phyloP scores from a whole-genome alignment of 1,140 invertebrate species.

The Leptopilina clavipes region DNA sequence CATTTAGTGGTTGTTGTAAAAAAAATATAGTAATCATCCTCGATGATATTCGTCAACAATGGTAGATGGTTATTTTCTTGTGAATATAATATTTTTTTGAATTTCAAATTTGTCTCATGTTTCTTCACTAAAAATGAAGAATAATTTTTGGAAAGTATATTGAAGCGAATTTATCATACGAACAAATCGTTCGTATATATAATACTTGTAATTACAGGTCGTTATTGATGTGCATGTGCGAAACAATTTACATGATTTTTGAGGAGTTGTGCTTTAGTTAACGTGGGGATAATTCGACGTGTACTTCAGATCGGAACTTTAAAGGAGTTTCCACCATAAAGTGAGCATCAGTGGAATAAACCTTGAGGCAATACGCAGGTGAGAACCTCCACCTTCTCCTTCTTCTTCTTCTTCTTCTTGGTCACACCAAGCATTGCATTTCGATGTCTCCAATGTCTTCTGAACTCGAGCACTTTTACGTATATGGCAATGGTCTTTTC shows the following conservation, averaged over 20 bases:
- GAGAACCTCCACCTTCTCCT: background rate
- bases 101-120: too few species aligned
- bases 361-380: constrained; percentile 28
- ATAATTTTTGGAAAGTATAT: too few species aligned
- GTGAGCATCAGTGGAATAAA: constrained; percentile 6
- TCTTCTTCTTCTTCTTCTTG: too few species aligned
- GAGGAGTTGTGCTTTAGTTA: background rate
- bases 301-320: background rate
- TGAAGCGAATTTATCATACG: too few species aligned
- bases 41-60: too few species aligned
- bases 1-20: too few species aligned
- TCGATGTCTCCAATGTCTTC: background rate
- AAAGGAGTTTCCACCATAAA: background rate
- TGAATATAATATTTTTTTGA: too few species aligned
- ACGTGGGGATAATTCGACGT: constrained; percentile 16
- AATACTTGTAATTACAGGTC: background rate
- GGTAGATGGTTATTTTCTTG: too few species aligned
- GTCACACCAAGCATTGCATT: background rate
- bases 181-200: background rate
- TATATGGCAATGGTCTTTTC: background rate
- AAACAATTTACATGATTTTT: constrained; percentile 11
- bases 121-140: too few species aligned
- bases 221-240: constrained; percentile 19
- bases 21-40: too few species aligned
- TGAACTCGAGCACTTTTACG: constrained; percentile 13